Conservation (phyloP, 2,888 invertebrate species). For the Hecatera dysodea region DNA sequence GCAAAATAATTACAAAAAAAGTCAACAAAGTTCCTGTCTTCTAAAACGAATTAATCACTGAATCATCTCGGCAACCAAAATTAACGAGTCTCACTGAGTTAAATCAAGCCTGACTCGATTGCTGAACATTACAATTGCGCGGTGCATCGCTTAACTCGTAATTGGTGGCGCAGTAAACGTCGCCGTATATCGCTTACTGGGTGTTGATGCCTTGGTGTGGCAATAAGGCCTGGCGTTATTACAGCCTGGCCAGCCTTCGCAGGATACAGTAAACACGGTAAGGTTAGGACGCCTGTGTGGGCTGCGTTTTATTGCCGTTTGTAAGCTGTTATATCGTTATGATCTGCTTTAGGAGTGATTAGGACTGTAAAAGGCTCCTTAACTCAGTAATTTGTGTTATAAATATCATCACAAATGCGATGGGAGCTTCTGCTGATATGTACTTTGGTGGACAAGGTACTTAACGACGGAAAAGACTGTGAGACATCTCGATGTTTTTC, state of each 20-base stretch:
- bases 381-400: constrained; percentile 16
- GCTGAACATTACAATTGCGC: constrained; percentile 55
- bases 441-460: constrained; percentile 27
- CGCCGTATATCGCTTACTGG: constrained; percentile 55
- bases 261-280: constrained; percentile 25
- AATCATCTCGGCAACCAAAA: constrained; percentile 12
- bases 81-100: constrained; percentile 24
- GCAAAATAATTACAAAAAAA: neutral
- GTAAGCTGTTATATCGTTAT: constrained; percentile 49
- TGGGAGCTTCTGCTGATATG: neutral
- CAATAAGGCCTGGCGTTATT: constrained; percentile 6
- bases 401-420: constrained; percentile 43
- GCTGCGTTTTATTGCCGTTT: constrained; percentile 50
- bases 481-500: constrained; percentile 8
- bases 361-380: constrained; percentile 26
- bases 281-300: constrained; percentile 48
- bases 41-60: neutral
- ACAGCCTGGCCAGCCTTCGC: constrained; percentile 26
- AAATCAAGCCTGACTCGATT: constrained; percentile 47
- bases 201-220: constrained; percentile 47
- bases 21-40: neutral
- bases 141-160: constrained; percentile 41
- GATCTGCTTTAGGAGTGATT: constrained; percentile 47
- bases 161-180: constrained; percentile 56
- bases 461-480: constrained; percentile 5